Percentiles rank a stretch among this genome's conserved stretches.
Conservation (phyloP, 2,113 vertebrate genomes). For the Chiloscyllium plagiosum region DNA sequence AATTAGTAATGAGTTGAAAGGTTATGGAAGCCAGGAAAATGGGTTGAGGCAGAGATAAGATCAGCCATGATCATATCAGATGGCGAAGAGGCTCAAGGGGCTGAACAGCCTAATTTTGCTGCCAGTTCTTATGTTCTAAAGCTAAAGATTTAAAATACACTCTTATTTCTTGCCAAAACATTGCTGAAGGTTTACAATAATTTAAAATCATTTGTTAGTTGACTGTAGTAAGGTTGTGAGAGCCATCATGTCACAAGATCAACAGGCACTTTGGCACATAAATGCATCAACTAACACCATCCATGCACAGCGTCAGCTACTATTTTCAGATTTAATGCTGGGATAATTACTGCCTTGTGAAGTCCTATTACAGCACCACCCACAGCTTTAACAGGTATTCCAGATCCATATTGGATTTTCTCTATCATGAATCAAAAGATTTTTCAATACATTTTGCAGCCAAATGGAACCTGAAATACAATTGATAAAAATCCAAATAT, state of each 20-base stretch:
- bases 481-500: background rate
- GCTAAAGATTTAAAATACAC: background rate
- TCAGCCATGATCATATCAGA: no score
- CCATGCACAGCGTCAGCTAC: background rate
- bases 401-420: background rate
- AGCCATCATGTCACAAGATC: background rate
- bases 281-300: background rate
- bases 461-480: background rate
- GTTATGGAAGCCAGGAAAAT: no score
- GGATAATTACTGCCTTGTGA: background rate
- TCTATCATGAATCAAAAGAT: background rate
- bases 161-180: background rate
- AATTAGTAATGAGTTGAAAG: no score
- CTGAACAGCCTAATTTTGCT: no score
- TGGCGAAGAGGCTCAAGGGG: no score
- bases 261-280: background rate
- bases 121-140: background rate
- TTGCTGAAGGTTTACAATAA: background rate
- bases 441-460: background rate
- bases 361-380: background rate
- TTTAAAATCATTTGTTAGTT: background rate
- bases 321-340: background rate
- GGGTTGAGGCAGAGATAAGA: no score
- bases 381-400: background rate
- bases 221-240: background rate